Base-by-base conservation (phyloP, 2,797 vertebrate genomes). In the Hydrolagus colliei region DNA sequence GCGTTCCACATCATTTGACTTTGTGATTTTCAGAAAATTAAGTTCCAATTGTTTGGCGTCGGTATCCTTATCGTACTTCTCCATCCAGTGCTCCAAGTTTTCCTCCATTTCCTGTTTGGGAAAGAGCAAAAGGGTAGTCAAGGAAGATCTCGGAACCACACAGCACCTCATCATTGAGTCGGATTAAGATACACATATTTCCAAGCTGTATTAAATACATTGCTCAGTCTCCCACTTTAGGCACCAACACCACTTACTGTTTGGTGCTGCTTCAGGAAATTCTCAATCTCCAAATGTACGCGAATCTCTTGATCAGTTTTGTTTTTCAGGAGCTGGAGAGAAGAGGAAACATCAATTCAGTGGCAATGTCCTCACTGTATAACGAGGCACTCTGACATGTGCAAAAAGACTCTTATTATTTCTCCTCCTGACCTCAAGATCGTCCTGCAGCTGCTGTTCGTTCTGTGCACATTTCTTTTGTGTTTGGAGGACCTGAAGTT, bases 31-130 rank as follows among this genome's bases (percentile, higher is more conserved):
- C 11, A 96, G 86, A 27, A 77, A 74, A 61, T 91, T 92, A 71
- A 96, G 88, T 88, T 95, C 92, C 79, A 93, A 87, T 1, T 96
- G 93, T 89, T 96, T 97, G 85, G 93, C 90, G 4, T 96, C 90
- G 8, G 91, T 92, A 86, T 95, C 95, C 0, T 91, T 94, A 86
- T 96, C 91, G 35, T 93, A 95, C 75, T 93, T 95, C 77, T 95
- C 93, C 89, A 94, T 91, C 96, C 96, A 97, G 86, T 91, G 92
- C 75, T 94, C 93, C 86, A 95, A 88, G 87, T 91, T 93, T 86
- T 95, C 92, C 78, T 92, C 89, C 35, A 94, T 88, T 11, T 87
- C 90, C 94, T 94, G 82, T 87, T 85, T 68, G 79, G n/a, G 16
- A 86, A 72, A 52, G 63, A 27, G 85, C 88, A 86, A 89, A 1